These are phyloP conservation scores for Drosophila nr. medialis DNA, from an alignment of 2,888 invertebrate genomes.

Conservation along the genomic window DNA sequence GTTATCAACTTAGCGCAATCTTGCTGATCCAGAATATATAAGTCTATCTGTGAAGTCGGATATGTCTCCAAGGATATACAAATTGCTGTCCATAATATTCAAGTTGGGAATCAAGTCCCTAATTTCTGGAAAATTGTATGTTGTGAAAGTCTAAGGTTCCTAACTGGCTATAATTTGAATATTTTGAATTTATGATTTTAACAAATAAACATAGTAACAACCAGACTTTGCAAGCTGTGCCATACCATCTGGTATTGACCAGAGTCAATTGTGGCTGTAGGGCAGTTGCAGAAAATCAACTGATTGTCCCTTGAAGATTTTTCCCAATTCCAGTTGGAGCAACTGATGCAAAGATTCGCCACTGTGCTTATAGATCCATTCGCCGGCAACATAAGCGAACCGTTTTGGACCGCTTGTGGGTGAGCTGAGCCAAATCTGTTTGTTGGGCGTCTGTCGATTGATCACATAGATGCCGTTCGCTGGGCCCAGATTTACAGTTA, in stretches of 20 bases:
- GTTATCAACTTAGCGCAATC: not conserved
- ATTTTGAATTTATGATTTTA: too few relatives aligned
- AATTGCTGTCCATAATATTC: not conserved
- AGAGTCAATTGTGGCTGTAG: constrained; percentile 71
- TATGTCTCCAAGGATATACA: not conserved
- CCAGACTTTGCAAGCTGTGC: not conserved
- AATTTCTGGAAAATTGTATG: not conserved
- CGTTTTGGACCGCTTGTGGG: constrained; percentile 96
- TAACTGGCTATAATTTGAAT: not conserved
- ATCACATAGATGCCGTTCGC: constrained; percentile 96
- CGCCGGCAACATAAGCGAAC: constrained; percentile 91
- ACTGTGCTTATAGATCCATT: constrained; percentile 96
- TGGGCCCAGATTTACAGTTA: constrained; percentile 92
- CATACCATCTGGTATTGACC: not conserved
- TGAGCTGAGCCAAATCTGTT: constrained; percentile 99
- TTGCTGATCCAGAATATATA: not conserved
- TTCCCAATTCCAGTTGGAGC: constrained; percentile 92
- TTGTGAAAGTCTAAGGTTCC: not conserved
- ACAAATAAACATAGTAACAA: too few relatives aligned
- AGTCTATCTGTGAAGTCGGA: not conserved
- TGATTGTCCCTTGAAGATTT: constrained; percentile 86
- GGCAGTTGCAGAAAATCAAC: constrained; percentile 88
- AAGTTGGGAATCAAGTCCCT: not conserved
- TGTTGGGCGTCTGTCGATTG: constrained; percentile 98
- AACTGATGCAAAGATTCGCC: constrained; percentile 91